Evolutionary conservation across 2,888 invertebrate species (phyloP).

Genomic region (Caenorhabditis doughertyi): DNA sequence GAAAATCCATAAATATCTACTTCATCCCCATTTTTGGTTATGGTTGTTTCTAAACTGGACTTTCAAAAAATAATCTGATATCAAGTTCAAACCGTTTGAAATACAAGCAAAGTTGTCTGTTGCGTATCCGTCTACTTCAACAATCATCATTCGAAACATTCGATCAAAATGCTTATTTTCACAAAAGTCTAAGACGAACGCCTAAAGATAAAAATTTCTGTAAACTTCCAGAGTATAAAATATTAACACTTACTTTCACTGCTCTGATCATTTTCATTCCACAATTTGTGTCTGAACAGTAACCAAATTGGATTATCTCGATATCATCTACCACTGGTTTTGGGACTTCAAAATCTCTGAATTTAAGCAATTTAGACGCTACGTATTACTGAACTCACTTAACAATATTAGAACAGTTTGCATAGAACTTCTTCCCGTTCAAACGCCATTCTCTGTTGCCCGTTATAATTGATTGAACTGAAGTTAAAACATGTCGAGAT

Average conservation of each 20-base stretch:
- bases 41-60: too few relatives aligned
- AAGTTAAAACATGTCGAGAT: slow-evolving; percentile 11
- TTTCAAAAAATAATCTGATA: too few relatives aligned
- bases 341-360: slow-evolving; percentile 1
- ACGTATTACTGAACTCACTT: neutral
- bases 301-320: neutral
- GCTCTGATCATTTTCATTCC: neutral
- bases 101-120: neutral
- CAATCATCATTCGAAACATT: slow-evolving; percentile 5
- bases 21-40: neutral
- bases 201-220: neutral
- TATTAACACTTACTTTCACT: neutral
- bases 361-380: neutral
- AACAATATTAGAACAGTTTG: neutral
- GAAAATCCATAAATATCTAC: slow-evolving; percentile 1
- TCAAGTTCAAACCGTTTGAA: slow-evolving; percentile 1
- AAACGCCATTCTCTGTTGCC: neutral
- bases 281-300: neutral
- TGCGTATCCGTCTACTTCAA: neutral
- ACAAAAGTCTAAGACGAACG: neutral
- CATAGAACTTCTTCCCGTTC: neutral
- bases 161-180: neutral
- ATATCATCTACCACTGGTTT: neutral
- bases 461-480: neutral
- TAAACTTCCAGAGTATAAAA: neutral